These are phyloP conservation scores for Drosophila kurseongensis DNA, from an alignment of 1,140 invertebrate species.

Conservation along the genomic window DNA sequence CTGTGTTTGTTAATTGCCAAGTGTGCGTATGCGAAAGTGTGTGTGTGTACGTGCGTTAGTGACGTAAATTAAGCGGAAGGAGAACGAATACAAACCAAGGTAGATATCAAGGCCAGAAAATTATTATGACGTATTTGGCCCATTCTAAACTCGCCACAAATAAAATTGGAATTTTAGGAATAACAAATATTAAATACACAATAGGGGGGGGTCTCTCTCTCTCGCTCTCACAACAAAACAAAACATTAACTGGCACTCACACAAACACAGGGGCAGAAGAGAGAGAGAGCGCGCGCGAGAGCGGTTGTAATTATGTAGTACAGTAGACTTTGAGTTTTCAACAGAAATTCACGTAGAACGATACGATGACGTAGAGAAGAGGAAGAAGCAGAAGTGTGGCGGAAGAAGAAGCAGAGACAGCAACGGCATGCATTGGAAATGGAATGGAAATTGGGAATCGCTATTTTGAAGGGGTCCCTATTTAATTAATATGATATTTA, in stretches of 20 bases:
- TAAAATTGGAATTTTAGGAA: slow-evolving; percentile 35
- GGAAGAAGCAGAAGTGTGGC: slow-evolving; percentile 4
- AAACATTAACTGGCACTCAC: slow-evolving; percentile 71
- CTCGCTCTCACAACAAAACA: slow-evolving; percentile 75
- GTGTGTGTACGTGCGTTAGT: slow-evolving; percentile 21
- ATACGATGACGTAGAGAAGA: slow-evolving; percentile 57
- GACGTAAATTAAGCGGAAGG: slow-evolving; percentile 56
- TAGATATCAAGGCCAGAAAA: slow-evolving; percentile 15
- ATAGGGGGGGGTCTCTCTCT: slow-evolving; percentile 36
- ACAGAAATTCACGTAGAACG: slow-evolving; percentile 75
- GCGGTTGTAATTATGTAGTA: slow-evolving; percentile 81
- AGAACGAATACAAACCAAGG: slow-evolving; percentile 6
- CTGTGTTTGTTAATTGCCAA: slow-evolving; percentile 53
- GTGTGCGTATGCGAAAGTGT: slow-evolving; percentile 24
- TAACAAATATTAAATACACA: slow-evolving; percentile 33
- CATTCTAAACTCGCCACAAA: slow-evolving; percentile 30
- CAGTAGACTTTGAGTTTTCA: slow-evolving; percentile 81
- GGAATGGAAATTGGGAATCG: slow-evolving; percentile 8
- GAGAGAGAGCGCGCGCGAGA: slow-evolving; percentile 47
- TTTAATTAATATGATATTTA: not conserved
- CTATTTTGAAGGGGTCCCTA: not conserved
- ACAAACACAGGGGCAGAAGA: slow-evolving; percentile 6
- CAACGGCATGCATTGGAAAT: slow-evolving; percentile 66
- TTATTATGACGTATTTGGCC: slow-evolving; percentile 25
- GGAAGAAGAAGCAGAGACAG: slow-evolving; percentile 48